Base-by-base conservation (phyloP, 2,113 vertebrate genomes). In the Malurus elegans region DNA sequence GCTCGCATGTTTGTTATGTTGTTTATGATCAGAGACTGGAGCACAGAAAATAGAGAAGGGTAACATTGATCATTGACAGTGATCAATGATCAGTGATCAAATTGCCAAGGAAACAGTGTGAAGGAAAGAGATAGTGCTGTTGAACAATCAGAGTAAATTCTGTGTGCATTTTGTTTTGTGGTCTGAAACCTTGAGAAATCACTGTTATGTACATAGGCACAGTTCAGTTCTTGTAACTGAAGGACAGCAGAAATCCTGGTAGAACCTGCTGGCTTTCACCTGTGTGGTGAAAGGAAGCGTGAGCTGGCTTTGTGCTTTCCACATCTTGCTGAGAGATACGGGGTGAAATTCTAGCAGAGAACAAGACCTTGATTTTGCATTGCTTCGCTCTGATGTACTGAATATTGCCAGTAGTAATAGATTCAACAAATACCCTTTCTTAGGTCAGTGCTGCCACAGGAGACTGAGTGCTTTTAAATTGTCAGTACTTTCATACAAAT, bases 161-260 rank as follows among this genome's bases (percentile, higher is more conserved):
- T 15, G 19, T 67, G 34, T 60, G 26, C 23, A 47, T 80, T 90
- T 73, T 80, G 34, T 56, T 51, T 32, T 81, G 7, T 51, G 38
- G 14, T 71, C 25, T 61, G 56, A 71, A 80, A 65, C 16, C 32
- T 58, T 53, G 80, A 54, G 34, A 64, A 87, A 75, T 75, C 12
- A 17, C 18, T 48, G 28, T 36, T 72, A 12, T 0, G 1, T 44
- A 29, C 0, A 0, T 47, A 26, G 29, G 19, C 1, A 1, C 32
- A 20, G 11, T 54, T 78, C 40, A 18, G 23, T 53, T 92, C 45
- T 12, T 84, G 6, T 76, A 69, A 47, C 18, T 8, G 17, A 53
- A 71, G 42, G 26, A 36, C 32, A 47, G 57, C 28, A 75, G 44
- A 44, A 81, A 53, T 42, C 25, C 38, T 66, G n/a, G 24, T 62